These are phyloP conservation scores for Antigone vipio DNA, from an alignment of 2,113 vertebrate species.

Conservation along the genomic window DNA sequence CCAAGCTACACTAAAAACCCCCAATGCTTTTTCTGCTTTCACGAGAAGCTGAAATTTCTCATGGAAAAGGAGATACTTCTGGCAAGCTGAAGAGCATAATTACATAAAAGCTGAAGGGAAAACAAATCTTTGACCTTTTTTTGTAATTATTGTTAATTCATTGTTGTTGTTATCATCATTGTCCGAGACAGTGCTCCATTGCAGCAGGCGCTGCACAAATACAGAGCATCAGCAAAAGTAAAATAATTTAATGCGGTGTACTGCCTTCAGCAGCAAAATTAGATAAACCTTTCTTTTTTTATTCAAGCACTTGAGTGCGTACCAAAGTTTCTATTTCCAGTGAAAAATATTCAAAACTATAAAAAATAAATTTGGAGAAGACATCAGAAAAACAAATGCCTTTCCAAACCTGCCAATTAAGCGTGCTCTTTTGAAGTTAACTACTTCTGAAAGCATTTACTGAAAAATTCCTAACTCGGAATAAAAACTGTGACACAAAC, in stretches of 20 bases:
- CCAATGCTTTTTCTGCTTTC: not conserved
- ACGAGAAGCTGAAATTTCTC: not conserved
- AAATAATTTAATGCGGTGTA: not conserved
- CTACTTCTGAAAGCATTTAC: not conserved
- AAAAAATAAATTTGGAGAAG: not conserved
- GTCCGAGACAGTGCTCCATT: not conserved
- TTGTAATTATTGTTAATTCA: constrained; percentile 12
- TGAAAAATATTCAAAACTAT: not conserved
- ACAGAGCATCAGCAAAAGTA: not conserved
- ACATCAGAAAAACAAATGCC: not conserved
- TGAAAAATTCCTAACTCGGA: not conserved
- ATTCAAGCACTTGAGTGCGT: not conserved
- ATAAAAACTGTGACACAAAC: not conserved
- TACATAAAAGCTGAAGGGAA: not conserved
- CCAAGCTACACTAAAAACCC: not conserved
- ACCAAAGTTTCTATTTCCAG: not conserved
- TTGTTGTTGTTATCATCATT: not conserved
- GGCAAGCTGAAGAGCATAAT: not conserved
- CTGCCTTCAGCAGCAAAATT: not conserved
- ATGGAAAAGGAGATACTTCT: not conserved
- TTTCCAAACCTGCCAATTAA: not conserved
- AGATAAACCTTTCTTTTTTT: not conserved
- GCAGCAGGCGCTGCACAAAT: not conserved
- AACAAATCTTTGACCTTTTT: not conserved
- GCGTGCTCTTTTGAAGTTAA: not conserved